Evolutionary conservation across 2,113 vertebrate genomes (phyloP).

Genomic region (Cyprinodon brontotheroides): DNA sequence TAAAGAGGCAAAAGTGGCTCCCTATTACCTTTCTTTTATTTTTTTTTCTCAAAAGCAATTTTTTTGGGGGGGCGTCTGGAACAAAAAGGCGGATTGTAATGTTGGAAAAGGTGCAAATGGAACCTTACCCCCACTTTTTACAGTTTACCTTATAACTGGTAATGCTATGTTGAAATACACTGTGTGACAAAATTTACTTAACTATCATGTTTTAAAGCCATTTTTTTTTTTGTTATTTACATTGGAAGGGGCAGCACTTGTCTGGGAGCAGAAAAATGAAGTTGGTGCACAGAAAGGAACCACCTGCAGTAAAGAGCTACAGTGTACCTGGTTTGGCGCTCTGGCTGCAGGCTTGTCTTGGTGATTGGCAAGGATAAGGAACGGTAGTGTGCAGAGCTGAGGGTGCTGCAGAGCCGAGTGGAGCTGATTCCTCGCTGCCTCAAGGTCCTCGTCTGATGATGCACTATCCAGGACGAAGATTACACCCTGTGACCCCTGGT

Average conservation of each 20-base stretch:
- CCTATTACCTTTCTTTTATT: too few relatives aligned
- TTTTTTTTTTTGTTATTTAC: too few relatives aligned
- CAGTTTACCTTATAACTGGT: too few relatives aligned
- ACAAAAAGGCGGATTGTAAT: too few relatives aligned
- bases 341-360: constrained; percentile 97
- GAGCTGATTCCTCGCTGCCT: constrained; percentile 93
- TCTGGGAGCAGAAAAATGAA: neutral
- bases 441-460: constrained; percentile 93
- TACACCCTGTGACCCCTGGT: constrained; percentile 98
- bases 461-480: constrained; percentile 97
- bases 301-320: neutral
- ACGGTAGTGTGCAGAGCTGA: constrained; percentile 96
- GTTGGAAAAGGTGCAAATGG: too few relatives aligned
- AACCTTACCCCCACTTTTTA: too few relatives aligned
- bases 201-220: too few relatives aligned
- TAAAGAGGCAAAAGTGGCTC: too few relatives aligned
- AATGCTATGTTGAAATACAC: too few relatives aligned
- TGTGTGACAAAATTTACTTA: too few relatives aligned
- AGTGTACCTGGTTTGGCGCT: constrained; percentile 90
- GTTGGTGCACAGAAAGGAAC: neutral
- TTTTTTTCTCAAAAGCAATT: too few relatives aligned
- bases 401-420: constrained; percentile 97
- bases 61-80: too few relatives aligned
- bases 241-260: neutral
- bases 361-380: constrained; percentile 98